Evolutionary conservation across 2,888 invertebrate species (phyloP).

Genomic region (Caenorhabditis sp.): DNA sequence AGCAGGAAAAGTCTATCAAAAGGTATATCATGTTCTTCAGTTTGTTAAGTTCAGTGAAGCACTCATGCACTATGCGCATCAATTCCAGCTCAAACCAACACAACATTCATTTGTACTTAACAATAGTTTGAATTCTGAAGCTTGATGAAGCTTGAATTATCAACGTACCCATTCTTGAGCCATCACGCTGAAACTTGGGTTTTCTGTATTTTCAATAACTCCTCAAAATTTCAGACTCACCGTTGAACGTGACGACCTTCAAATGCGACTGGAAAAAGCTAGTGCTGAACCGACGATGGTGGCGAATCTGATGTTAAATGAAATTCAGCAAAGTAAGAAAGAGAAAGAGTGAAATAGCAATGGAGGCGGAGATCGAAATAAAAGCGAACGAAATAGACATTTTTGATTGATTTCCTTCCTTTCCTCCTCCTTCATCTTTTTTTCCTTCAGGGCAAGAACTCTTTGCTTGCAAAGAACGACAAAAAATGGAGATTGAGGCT

Average conservation of each 20-base stretch:
- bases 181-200: not conserved
- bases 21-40: too few species aligned
- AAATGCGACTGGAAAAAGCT: conserved; percentile 67
- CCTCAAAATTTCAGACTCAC: conserved; percentile 62
- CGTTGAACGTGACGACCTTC: conserved; percentile 70
- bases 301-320: conserved; percentile 66
- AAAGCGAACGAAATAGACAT: conserved; percentile 21
- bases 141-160: too few species aligned
- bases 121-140: too few species aligned
- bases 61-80: too few species aligned
- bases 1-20: conserved; percentile 77
- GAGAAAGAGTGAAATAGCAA: not conserved
- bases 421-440: not conserved
- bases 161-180: not conserved
- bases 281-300: conserved; percentile 59
- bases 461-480: conserved; percentile 92
- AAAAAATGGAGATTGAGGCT: conserved; percentile 93
- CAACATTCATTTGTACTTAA: too few species aligned
- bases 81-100: too few species aligned
- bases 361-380: not conserved
- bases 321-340: conserved; percentile 64
- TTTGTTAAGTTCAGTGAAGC: too few species aligned
- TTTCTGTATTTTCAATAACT: not conserved
- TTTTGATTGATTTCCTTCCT: conserved; percentile 22
- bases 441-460: conserved; percentile 89